These are phyloP conservation scores for Macrotrachela quadricornifera DNA, from an alignment of 1,140 invertebrate genomes.

Conservation along the genomic window DNA sequence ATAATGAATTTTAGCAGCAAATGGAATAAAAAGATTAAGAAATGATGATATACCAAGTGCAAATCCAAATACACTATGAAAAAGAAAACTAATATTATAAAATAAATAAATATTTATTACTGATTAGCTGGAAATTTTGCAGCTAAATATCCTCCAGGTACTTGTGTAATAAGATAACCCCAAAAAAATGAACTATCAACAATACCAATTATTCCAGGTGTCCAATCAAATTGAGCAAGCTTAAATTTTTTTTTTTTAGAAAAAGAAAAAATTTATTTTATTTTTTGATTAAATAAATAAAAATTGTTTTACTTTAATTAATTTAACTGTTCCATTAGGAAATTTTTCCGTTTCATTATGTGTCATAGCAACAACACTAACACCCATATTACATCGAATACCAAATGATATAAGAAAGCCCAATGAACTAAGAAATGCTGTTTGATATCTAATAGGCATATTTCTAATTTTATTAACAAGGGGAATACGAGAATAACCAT, in stretches of 20 bases:
- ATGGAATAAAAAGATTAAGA: conserved; percentile 76
- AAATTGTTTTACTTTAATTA: conserved; percentile 10
- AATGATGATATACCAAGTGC: conserved; percentile 76
- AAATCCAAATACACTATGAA: conserved; percentile 59
- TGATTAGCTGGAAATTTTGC: conserved; percentile 83
- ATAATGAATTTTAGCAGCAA: conserved; percentile 55
- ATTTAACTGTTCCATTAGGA: conserved; percentile 8
- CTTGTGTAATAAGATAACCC: conserved; percentile 92
- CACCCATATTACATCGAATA: conserved; percentile 62
- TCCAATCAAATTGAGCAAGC: conserved; percentile 56
- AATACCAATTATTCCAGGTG: conserved; percentile 49
- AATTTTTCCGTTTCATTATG: conserved; percentile 27
- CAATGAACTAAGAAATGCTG: conserved; percentile 23
- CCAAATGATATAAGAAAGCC: conserved; percentile 31
- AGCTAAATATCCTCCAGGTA: conserved; percentile 90
- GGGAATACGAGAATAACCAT: no score
- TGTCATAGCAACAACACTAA: conserved; percentile 60
- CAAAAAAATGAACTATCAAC: conserved; percentile 97
- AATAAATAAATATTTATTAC: no score
- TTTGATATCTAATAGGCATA: conserved; percentile 15
- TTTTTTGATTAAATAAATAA: conserved; percentile 2
- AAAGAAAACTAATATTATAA: no score
- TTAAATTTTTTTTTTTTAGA: conserved; percentile 10
- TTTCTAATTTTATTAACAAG: no score
- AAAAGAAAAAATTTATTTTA: conserved; percentile 7